Base-by-base conservation (phyloP, 2,797 vertebrate genomes). In the Sebastes itinus region DNA sequence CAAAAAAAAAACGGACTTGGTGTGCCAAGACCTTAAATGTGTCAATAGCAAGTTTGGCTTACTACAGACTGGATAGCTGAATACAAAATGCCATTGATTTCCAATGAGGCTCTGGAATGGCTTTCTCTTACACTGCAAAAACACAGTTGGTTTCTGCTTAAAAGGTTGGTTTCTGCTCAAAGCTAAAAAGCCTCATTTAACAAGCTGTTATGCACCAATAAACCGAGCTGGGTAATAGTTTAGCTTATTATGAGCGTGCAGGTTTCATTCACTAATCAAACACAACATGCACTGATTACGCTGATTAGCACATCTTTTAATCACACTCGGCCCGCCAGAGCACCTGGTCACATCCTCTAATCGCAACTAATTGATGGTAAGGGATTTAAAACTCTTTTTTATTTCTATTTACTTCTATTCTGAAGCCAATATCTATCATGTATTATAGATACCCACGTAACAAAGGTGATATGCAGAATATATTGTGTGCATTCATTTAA, bases 21-120 rank as follows among this genome's bases (percentile, higher is more conserved):
- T 46, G 42, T 46, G 42, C 42, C 0, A 18, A 46, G 42, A 46
- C 42, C 16, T 46, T 46, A 46, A 46, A 18, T 52, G 63, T 61
- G 70, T 80, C 61, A 59, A 63, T 42, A n/a, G 22, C 67, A 75
- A 55, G 25, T 72, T 74, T 65, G 64, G 55, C 35, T 70, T 23
- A 22, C 62, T 56, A 42, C 33, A 10, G n/a, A 62, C 13, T 3
- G 6, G n/a, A 68, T 7, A 9, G 61, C 63, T 30, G 68, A 27
- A 72, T 22, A 35, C 32, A 78, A 78, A 72, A 75, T 12, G 75
- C 13, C 67, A 93, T 87, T 85, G 92, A 92, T 92, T 89, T 88
- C 87, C 89, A 87, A 87, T 89, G 69, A 58, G 32, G 67, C 38
- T 61, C 79, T 76, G 30, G 82, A 86, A 91, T 91, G 82, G 78